Evolutionary conservation across 2,113 vertebrate genomes (phyloP), one percentile per base, ranked within the genome.

Genomic region (Acanthochromis polyacanthus): DNA sequence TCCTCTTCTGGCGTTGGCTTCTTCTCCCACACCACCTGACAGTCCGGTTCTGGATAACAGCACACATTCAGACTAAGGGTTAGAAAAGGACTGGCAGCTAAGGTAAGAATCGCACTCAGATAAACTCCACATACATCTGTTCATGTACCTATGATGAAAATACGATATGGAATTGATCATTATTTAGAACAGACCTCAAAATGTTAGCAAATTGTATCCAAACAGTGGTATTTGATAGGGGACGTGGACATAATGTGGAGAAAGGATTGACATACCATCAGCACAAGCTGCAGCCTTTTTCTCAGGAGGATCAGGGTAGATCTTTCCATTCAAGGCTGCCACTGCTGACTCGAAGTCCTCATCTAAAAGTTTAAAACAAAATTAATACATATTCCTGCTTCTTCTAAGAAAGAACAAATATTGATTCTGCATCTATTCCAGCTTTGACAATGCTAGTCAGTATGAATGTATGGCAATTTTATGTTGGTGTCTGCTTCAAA

Each of bases 311-410:
- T 95, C 95, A 28, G 81, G 86, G 92, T 99, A 99, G 0, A 99
- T 91, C 55, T 93, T 97, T 88, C 98, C 98, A 85, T 97, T 97
- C 78, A 99, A 94, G 32, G 95, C 96, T 86, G 88, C 96, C 62
- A 99, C 96, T 68, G 98, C 97, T 9, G 95, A 95, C 85, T 97
- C 96, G 63, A 94, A 99, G 88, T 98, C 97, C 91, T 99, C 98
- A 94, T 98, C 98, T 99, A 88, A 56, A 86, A 88, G 72, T 38
- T n/a, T 56, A 85, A 12, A 85, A 82, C 10, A 80, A 53, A 71
- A 30, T n/a, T 5, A 69, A 51, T 51, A 32, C 4, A 5, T 56
- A 19, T 60, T 32, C n/a, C 1, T 19, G 32, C 30, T 30, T 51
- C 43, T 63, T 17, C 5, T 3, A 61, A 8, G 5, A 77, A 57